Evolutionary conservation across 2,113 vertebrate species (phyloP), one percentile per base, ranked within the genome.

Genomic region (Lycocorax pyrrhopterus): DNA sequence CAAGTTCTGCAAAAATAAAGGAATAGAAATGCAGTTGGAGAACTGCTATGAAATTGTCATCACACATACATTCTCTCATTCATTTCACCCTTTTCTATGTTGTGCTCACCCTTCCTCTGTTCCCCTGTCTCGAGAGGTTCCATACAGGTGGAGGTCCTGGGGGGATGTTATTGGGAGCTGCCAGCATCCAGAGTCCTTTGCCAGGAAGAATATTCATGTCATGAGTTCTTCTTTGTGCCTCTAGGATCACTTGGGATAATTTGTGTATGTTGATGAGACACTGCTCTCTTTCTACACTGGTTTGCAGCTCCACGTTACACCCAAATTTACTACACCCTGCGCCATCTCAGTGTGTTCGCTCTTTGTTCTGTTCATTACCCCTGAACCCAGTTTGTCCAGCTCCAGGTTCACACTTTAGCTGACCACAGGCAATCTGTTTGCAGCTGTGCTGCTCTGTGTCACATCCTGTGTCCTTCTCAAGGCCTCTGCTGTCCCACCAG

Each of bases 21-120:
- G 4, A 74, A 49, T 17, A 78, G 15, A 8, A 84, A 26, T 33
- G 14, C 12, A 77, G 22, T 9, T 9, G 25, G 32, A 53, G 14
- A 26, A 51, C 12, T 30, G 16, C 16, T 52, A 1, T 41, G 43
- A 33, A 63, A 52, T 12, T 52, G 4, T 47, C 25, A 37, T n/a
- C 17, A 35, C 4, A 32, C 5, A 30, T 8, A 4, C 2, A 12
- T 4, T 22, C 2, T 32, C 14, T 37, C 6, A 14, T 13, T 51
- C 7, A 29, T 52, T 68, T 83, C 27, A n/a, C 3, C 16, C 15
- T 7, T 62, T 62, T 56, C 30, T 19, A 2, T 62, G 13, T 8
- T 66, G 23, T 33, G 10, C 27, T 71, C 16, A 25, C 4, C 14
- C 9, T 74, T 52, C 23, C 21, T 47, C 19, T 64, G 13, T 3